Conservation (phyloP, 2,113 vertebrate genomes). For the Lepisosteus oculatus region DNA sequence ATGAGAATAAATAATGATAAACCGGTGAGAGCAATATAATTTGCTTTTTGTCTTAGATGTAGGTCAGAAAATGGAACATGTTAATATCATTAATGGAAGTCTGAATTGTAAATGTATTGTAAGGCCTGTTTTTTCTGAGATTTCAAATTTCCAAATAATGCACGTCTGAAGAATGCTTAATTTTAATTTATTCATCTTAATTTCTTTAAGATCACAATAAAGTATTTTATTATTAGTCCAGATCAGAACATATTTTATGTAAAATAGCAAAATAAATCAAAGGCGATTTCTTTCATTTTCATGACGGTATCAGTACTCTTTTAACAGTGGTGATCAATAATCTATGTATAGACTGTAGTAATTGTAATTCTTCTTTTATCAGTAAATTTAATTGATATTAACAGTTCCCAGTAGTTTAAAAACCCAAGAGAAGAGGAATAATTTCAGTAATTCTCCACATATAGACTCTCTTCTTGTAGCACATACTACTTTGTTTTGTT, state of each 20-base stretch:
- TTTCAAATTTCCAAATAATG: too few relatives aligned
- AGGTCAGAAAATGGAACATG: not conserved
- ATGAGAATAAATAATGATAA: not conserved
- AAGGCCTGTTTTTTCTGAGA: not conserved
- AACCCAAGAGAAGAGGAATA: not conserved
- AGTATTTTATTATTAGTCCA: too few relatives aligned
- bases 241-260: too few relatives aligned
- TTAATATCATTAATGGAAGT: not conserved
- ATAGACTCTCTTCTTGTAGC: not conserved
- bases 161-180: too few relatives aligned
- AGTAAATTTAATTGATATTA: slow-evolving; percentile 5
- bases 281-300: slow-evolving; percentile 27
- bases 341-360: slow-evolving; percentile 21
- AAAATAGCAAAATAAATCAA: not conserved
- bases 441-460: not conserved
- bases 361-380: not conserved
- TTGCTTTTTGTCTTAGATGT: not conserved
- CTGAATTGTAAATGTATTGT: not conserved
- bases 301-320: slow-evolving; percentile 40
- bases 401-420: not conserved
- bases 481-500: not conserved
- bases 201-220: too few relatives aligned
- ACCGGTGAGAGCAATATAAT: not conserved
- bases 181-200: too few relatives aligned
- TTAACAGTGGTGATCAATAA: slow-evolving; percentile 21